A percentile compares a stretch with the other conserved stretches of the same genome.
Evolutionary conservation across 2,888 invertebrate genomes (phyloP).

Genomic region (Minunthozetes semirufus): DNA sequence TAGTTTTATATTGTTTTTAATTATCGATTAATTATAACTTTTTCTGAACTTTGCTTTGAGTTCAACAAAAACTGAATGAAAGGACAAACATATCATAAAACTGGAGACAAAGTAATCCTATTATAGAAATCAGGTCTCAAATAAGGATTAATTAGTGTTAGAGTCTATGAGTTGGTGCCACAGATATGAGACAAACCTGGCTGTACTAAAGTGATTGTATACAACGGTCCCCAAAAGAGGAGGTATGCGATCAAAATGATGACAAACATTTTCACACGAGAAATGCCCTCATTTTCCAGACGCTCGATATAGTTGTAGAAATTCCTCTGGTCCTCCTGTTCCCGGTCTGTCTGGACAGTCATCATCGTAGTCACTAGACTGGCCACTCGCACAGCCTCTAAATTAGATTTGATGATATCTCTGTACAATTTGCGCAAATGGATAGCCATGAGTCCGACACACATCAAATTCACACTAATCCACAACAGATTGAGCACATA

Average conservation of each 20-base stretch:
- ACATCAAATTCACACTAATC: constrained; percentile 80
- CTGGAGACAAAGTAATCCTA: no score
- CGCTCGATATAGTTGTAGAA: constrained; percentile 67
- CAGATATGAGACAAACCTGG: constrained; percentile 44
- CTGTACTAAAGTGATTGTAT: constrained; percentile 65
- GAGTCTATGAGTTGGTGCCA: no score
- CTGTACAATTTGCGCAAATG: constrained; percentile 70
- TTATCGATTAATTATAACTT: no score
- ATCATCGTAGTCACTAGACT: constrained; percentile 74
- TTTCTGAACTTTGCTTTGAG: no score
- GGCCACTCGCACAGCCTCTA: constrained; percentile 73
- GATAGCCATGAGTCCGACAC: constrained; percentile 72
- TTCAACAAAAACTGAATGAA: no score
- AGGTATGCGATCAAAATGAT: constrained; percentile 76
- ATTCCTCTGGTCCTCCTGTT: constrained; percentile 37
- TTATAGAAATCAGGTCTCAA: neutral
- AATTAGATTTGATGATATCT: constrained; percentile 65
- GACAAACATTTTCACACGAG: constrained; percentile 75
- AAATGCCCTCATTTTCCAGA: constrained; percentile 71
- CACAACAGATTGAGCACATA: constrained; percentile 83
- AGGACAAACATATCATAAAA: no score
- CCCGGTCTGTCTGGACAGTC: constrained; percentile 54
- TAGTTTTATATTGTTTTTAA: no score
- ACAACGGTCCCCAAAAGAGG: constrained; percentile 83
- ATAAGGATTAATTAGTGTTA: neutral